Base-by-base conservation (phyloP, 1,140 invertebrate genomes). In the Pomacea maculata region DNA sequence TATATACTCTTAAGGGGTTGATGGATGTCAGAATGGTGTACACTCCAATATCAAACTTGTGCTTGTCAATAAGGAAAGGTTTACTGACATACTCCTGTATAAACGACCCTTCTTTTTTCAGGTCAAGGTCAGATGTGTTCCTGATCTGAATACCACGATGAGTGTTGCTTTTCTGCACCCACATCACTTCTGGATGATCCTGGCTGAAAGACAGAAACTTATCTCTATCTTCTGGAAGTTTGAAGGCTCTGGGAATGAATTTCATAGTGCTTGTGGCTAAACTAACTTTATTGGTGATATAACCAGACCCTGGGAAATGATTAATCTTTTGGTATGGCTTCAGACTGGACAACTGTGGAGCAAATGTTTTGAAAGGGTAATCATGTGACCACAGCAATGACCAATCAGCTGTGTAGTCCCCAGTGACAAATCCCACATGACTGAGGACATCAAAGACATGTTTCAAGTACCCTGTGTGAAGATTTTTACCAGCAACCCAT, bases 41-140 rank as follows among this genome's bases (percentile, higher is more conserved):
- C 29, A 99, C 94, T 25, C 98, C 98, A 89, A 99, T 97, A 90
- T 99, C 98, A 92, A 99, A 99, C 92, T 98, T 99, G 64, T 88
- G 90, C 79, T 88, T 88, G 89, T 93, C 92, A 78, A 93, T 92
- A 0, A 94, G 85, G 82, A 96, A 95, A 15, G 97, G 97, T 82
- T 94, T 95, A 75, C 95, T 87, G 75, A 94, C 93, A 90, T 95
- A 99, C 89, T 98, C 95, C 88, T 99, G 98, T 3, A 99, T 93
- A 91, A 99, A 99, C 61, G 95, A 95, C 54, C 94, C 95, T 70
- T 93, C 92, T 68, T 92, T 92, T n/a, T 93, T 92, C 34, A 97
- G 90, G 91, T 97, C 94, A 17, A 98, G 92, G 64, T 96, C 93
- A 84, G 83, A 63, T 83, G 86, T 91, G 75, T 94, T 93, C 85